These are phyloP conservation scores for Polylopha cassiicola DNA, from an alignment of 2,888 invertebrate genomes.

Conservation along the genomic window DNA sequence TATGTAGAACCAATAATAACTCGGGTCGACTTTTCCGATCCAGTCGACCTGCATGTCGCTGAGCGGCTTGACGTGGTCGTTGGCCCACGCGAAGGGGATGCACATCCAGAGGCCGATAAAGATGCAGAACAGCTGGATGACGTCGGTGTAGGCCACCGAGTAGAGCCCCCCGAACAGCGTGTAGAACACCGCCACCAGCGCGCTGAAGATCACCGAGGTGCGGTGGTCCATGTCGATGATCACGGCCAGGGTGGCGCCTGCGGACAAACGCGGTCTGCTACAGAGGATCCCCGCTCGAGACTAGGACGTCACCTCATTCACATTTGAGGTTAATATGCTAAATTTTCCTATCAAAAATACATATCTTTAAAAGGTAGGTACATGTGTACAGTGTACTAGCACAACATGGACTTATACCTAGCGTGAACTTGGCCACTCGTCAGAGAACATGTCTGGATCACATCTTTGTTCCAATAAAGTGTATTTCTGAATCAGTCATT, in stretches of 20 bases:
- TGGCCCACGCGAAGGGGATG: slow-evolving; percentile 95
- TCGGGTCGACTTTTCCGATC: slow-evolving; percentile 87
- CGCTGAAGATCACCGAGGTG: slow-evolving; percentile 95
- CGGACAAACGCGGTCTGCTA: not conserved
- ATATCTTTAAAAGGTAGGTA: no score
- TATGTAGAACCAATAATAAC: slow-evolving; percentile 87
- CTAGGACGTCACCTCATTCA: no score
- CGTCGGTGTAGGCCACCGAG: slow-evolving; percentile 98
- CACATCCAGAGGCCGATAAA: slow-evolving; percentile 99
- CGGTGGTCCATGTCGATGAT: slow-evolving; percentile 97
- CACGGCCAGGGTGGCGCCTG: slow-evolving; percentile 96
- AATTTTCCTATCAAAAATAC: no score
- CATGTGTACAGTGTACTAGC: no score
- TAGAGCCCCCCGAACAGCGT: slow-evolving; percentile 98
- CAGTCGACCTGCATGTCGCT: slow-evolving; percentile 91
- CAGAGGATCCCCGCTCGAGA: no score
- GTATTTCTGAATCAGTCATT: no score
- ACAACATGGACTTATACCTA: no score
- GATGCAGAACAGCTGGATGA: slow-evolving; percentile 98
- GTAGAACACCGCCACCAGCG: slow-evolving; percentile 97
- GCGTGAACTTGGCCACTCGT: no score
- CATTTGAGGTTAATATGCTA: no score
- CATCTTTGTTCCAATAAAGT: no score
- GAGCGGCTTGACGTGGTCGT: slow-evolving; percentile 89
- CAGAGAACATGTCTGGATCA: no score